Conservation (phyloP, 2,113 vertebrate species). For the Protobothrops flavoviridis region DNA sequence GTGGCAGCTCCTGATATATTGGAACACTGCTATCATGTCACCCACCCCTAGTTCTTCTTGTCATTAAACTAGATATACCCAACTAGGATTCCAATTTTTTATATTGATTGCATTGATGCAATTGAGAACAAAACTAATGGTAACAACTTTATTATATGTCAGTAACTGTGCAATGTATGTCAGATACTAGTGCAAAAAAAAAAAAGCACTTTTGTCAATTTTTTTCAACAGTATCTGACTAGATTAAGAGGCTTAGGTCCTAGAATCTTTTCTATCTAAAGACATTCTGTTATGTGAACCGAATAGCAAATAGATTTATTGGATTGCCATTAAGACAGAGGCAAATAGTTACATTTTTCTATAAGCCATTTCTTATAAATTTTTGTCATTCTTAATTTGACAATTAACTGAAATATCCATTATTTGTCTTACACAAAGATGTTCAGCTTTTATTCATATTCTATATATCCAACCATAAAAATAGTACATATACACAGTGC, state of each 20-base stretch:
- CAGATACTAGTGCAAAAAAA: background rate
- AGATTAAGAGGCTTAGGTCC: background rate
- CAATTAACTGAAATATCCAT: background rate
- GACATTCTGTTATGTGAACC: background rate
- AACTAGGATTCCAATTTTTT: no score
- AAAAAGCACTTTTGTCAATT: background rate
- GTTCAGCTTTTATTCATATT: background rate
- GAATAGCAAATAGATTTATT: background rate
- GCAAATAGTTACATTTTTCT: background rate
- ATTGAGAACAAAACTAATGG: background rate
- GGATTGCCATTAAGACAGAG: background rate
- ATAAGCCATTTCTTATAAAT: background rate
- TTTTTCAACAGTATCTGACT: background rate
- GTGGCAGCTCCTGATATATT: no score
- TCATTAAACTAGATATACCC: no score
- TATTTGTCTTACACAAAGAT: background rate
- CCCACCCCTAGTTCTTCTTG: no score
- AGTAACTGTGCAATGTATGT: background rate
- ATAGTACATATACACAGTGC: background rate
- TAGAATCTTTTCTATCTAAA: background rate
- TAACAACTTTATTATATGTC: background rate
- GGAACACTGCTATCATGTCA: no score
- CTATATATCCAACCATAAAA: background rate
- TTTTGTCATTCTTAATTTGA: background rate
- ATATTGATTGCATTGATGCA: background rate